phyloP scores from a whole-genome alignment of 2,888 invertebrate species.

The Brachyptera risi region DNA sequence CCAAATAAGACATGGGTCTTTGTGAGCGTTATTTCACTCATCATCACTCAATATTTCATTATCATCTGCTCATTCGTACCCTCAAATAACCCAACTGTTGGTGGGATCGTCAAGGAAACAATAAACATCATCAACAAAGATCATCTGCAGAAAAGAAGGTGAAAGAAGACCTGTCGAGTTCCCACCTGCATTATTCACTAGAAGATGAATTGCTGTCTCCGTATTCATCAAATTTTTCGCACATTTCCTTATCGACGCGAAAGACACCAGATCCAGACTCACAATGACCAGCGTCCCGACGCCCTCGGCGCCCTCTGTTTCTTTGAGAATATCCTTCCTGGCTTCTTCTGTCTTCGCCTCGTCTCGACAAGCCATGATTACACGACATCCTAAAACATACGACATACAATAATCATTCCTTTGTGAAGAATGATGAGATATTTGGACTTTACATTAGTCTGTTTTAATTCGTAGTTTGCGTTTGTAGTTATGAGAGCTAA shows the following conservation, averaged over 20 bases:
- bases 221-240: conserved; percentile 41
- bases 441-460: too few species aligned
- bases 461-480: too few species aligned
- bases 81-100: too few species aligned
- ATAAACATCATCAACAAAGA: neutral
- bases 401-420: too few species aligned
- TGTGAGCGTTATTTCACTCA: too few species aligned
- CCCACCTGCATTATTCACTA: conserved; percentile 33
- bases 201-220: conserved; percentile 36
- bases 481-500: too few species aligned
- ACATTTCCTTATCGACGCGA: conserved; percentile 45
- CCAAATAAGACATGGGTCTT: too few species aligned
- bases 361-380: conserved; percentile 57
- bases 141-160: neutral
- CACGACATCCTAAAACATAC: conserved; percentile 48
- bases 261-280: conserved; percentile 46
- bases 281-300: conserved; percentile 46
- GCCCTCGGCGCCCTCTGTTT: conserved; percentile 41
- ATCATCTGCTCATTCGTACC: too few species aligned
- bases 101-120: neutral
- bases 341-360: conserved; percentile 52
- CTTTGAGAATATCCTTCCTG: conserved; percentile 48
- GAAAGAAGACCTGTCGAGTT: too few species aligned
- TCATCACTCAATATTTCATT: too few species aligned
- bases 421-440: too few species aligned